Evolutionary conservation across 1,140 invertebrate genomes (phyloP).

Genomic region (Leptinotarsa undecemlineata): DNA sequence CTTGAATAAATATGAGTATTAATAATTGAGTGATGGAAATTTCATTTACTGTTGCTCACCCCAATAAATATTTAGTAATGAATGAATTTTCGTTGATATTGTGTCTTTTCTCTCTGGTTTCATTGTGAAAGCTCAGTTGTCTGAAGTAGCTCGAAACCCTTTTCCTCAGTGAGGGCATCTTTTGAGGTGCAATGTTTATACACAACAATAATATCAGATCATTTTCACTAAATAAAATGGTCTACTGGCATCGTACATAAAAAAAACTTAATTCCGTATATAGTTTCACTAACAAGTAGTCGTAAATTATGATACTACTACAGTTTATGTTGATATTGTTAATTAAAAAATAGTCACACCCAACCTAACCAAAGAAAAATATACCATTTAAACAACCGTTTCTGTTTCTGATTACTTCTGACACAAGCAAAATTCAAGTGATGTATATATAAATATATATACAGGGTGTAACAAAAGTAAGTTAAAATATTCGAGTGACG

Average conservation of each 20-base stretch:
- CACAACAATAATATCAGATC: background rate
- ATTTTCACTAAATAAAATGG: too few relatives aligned
- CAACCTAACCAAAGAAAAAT: too few relatives aligned
- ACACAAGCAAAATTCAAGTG: too few relatives aligned
- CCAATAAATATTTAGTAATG: constrained; percentile 73
- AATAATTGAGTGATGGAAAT: constrained; percentile 1
- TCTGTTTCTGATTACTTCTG: too few relatives aligned
- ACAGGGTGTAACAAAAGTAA: too few relatives aligned
- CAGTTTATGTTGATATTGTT: too few relatives aligned
- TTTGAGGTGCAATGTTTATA: constrained; percentile 6
- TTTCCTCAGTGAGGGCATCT: constrained; percentile 74
- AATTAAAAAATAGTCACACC: too few relatives aligned
- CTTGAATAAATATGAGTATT: constrained; percentile 31
- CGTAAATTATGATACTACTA: too few relatives aligned
- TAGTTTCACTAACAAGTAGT: too few relatives aligned
- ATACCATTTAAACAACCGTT: too few relatives aligned
- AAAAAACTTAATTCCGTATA: background rate
- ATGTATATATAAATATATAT: too few relatives aligned
- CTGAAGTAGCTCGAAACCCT: constrained; percentile 75
- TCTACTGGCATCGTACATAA: background rate
- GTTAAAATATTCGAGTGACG: too few relatives aligned
- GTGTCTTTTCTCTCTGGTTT: constrained; percentile 59
- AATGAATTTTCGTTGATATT: constrained; percentile 68
- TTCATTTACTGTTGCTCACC: constrained; percentile 59
- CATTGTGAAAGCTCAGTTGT: constrained; percentile 70